phyloP scores from a whole-genome alignment of 1,140 invertebrate species.

The Drosophila repleta region DNA sequence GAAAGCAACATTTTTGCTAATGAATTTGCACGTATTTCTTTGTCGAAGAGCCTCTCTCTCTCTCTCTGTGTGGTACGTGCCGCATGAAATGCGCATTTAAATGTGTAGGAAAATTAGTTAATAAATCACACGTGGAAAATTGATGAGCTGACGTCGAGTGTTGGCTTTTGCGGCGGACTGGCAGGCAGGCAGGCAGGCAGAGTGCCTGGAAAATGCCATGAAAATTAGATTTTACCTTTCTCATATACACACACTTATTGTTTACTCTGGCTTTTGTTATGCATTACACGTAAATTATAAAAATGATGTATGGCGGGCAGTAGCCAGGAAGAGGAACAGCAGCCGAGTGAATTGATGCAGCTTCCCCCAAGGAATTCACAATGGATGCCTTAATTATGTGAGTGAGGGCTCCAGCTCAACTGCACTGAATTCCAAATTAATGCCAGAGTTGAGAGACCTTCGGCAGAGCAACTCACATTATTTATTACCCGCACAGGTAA shows the following conservation, averaged over 20 bases:
- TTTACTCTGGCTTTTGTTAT: constrained; percentile 62
- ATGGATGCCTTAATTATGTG: constrained; percentile 50
- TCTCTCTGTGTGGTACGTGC: constrained; percentile 48
- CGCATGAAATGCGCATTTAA: constrained; percentile 71
- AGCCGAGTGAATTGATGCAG: constrained; percentile 32
- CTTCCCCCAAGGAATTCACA: constrained; percentile 35
- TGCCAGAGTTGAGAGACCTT: constrained; percentile 30
- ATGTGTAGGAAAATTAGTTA: constrained; percentile 79
- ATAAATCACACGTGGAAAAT: constrained; percentile 81
- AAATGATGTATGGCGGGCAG: constrained; percentile 42
- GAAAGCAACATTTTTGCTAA: constrained; percentile 72
- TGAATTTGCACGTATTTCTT: constrained; percentile 67
- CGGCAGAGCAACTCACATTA: constrained; percentile 33
- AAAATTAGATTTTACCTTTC: constrained; percentile 57
- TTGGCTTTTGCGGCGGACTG: constrained; percentile 27
- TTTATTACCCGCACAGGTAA: constrained; percentile 33
- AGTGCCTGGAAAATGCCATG: constrained; percentile 25
- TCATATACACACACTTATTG: constrained; percentile 60
- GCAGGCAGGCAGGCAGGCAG: neutral
- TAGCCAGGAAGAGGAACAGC: neutral
- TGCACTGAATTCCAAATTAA: constrained; percentile 38
- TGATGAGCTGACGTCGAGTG: constrained; percentile 73
- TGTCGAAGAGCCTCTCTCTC: neutral
- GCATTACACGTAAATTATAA: constrained; percentile 63
- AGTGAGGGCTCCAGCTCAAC: neutral